A percentile compares a stretch with the other conserved stretches of the same genome.
Conservation (phyloP, 2,797 vertebrate species). For the Megaceryle alcyon region DNA sequence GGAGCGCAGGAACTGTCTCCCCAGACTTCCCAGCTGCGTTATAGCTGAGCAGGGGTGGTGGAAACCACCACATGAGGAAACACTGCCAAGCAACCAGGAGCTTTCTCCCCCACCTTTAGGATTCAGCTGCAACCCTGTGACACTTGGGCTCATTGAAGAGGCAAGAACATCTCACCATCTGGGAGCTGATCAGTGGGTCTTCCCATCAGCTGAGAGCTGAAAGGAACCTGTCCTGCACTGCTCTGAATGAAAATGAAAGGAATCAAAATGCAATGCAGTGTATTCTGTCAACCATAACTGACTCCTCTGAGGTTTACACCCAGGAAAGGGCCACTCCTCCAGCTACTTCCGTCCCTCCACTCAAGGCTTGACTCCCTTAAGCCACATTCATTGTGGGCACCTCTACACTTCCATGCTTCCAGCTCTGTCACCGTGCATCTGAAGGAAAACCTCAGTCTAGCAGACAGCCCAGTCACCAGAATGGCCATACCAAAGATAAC, state of each 20-base stretch:
- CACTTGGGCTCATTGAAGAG: not conserved
- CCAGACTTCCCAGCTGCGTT: not conserved
- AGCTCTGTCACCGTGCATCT: not conserved
- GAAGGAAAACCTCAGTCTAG: not conserved
- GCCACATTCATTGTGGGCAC: not conserved
- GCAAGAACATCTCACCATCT: slow-evolving; percentile 9
- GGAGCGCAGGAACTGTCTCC: not conserved
- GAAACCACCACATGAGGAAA: not conserved
- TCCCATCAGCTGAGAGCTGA: not conserved
- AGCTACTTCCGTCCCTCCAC: not conserved
- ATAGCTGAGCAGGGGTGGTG: not conserved
- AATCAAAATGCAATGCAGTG: not conserved
- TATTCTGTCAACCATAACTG: not conserved
- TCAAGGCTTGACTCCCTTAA: not conserved
- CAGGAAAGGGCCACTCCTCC: not conserved
- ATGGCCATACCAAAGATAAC: not conserved
- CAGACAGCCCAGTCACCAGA: not conserved
- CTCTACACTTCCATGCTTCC: not conserved
- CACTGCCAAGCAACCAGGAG: not conserved
- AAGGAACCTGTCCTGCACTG: not conserved
- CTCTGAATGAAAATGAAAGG: not conserved
- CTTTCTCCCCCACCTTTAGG: not conserved
- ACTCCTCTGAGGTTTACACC: not conserved
- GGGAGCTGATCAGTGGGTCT: not conserved
- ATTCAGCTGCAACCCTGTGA: slow-evolving; percentile 2